Percentiles rank a stretch among this genome's conserved stretches.
Evolutionary conservation across 2,888 invertebrate species (phyloP).

Genomic region (Aquatica leii): DNA sequence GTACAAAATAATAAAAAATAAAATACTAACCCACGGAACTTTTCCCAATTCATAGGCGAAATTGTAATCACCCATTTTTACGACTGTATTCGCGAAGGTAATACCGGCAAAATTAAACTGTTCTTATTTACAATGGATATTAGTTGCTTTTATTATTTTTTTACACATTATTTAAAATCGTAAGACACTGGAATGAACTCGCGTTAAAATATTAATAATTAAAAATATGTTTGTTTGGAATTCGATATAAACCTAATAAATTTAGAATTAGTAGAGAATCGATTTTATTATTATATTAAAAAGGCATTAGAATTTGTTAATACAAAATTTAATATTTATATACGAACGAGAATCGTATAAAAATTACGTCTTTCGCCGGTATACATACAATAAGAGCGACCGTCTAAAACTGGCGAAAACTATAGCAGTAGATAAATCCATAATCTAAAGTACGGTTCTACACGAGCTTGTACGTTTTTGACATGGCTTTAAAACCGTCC

Average conservation of each 20-base stretch:
- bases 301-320: background rate
- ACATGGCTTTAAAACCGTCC: background rate
- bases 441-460: conserved; percentile 17
- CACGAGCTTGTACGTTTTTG: conserved; percentile 22
- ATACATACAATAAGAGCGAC: background rate
- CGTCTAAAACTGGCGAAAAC: conserved; percentile 19
- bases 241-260: background rate
- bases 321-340: conserved; percentile 4
- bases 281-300: too few species aligned
- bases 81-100: background rate
- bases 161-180: background rate
- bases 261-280: background rate
- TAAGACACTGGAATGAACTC: too few species aligned
- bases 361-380: background rate
- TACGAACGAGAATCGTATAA: background rate
- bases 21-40: conserved; percentile 54
- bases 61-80: conserved; percentile 50
- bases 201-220: background rate
- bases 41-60: conserved; percentile 55
- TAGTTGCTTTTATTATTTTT: background rate
- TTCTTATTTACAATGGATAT: background rate
- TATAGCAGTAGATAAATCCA: conserved; percentile 25
- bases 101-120: background rate
- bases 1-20: conserved; percentile 13
- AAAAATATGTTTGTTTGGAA: background rate